These are phyloP conservation scores for Pardosa pseudoannulata DNA, from an alignment of 2,888 invertebrate genomes.

Conservation along the genomic window DNA sequence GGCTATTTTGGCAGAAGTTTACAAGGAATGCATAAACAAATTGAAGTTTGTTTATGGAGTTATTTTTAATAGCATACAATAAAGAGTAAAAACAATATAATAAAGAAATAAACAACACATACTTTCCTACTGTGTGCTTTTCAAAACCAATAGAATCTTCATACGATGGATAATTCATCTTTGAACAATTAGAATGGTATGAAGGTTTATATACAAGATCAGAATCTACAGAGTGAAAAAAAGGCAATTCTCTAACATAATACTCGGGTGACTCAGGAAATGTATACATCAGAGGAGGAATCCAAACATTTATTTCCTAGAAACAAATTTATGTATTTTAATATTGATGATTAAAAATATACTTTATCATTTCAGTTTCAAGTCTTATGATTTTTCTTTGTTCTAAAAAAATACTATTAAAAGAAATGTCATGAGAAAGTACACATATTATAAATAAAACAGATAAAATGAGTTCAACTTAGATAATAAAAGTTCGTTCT, in stretches of 20 bases:
- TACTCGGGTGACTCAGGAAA: slow-evolving; percentile 94
- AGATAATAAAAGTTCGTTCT: too few species aligned
- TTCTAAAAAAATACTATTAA: too few species aligned
- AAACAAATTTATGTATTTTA: background rate
- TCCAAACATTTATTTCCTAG: slow-evolving; percentile 82
- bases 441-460: too few species aligned
- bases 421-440: too few species aligned
- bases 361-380: too few species aligned
- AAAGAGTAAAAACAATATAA: too few species aligned
- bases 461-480: too few species aligned
- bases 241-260: slow-evolving; percentile 89
- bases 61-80: too few species aligned
- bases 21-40: too few species aligned
- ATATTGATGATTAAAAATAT: background rate
- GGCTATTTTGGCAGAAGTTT: too few species aligned
- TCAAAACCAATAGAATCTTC: background rate
- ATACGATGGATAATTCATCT: background rate
- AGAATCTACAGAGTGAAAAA: slow-evolving; percentile 85
- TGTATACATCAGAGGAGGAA: slow-evolving; percentile 87
- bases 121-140: background rate
- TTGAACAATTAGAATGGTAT: slow-evolving; percentile 76
- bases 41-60: too few species aligned
- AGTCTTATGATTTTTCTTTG: too few species aligned
- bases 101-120: background rate
- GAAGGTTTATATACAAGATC: slow-evolving; percentile 86